A percentile compares a stretch with the other conserved stretches of the same genome.
Conservation (phyloP, 2,113 vertebrate species). For the Hyaena hyaena region DNA sequence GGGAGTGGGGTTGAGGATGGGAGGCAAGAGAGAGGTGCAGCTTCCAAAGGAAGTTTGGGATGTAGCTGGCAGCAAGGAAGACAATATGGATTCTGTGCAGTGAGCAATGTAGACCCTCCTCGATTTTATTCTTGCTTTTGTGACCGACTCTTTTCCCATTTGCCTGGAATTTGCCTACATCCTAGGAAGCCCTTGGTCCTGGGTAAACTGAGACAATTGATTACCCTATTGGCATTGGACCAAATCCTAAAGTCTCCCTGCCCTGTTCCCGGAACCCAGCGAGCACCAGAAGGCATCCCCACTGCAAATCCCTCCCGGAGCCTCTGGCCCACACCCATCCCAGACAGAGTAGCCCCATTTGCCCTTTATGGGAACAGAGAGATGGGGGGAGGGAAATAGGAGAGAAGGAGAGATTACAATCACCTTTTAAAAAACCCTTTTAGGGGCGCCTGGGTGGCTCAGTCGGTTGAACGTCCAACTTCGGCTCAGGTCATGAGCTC, state of each 20-base stretch:
- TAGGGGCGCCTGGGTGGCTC: no score
- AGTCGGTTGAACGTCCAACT: no score
- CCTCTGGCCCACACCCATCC: background rate
- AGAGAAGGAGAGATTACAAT: background rate
- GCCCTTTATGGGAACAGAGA: background rate
- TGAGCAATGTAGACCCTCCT: background rate
- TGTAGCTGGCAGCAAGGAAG: background rate
- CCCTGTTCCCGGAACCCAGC: background rate
- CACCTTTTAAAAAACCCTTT: background rate
- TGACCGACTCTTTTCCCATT: no score
- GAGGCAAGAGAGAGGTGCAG: no score
- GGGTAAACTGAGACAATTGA: background rate
- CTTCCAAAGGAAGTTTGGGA: background rate
- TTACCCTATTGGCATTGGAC: no score
- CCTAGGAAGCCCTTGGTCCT: background rate
- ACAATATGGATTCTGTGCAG: background rate
- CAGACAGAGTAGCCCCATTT: background rate
- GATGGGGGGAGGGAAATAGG: no score
- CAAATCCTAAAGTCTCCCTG: background rate
- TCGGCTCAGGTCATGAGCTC: no score
- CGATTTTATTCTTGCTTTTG: background rate
- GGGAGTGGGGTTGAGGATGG: no score
- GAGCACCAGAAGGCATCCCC: background rate
- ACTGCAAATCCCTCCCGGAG: no score
- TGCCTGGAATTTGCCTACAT: background rate